Evolutionary conservation across 2,113 vertebrate genomes (phyloP).

Genomic region (Glaucomys volans): DNA sequence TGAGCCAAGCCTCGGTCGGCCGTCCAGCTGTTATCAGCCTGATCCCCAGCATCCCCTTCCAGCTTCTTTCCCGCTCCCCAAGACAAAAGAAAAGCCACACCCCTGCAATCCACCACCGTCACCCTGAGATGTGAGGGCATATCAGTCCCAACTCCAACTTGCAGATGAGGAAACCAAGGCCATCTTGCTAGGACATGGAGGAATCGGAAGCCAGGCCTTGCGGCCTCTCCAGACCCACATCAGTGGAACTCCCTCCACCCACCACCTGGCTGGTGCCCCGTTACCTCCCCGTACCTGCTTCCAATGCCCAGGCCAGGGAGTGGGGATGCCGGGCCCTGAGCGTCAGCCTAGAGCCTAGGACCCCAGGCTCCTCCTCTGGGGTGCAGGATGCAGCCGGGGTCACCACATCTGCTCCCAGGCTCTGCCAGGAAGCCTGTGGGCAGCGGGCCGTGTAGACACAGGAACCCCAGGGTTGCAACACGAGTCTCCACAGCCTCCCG

Average conservation of each 20-base stretch:
- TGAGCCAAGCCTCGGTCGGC: background rate
- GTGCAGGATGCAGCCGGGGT: background rate
- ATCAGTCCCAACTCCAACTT: background rate
- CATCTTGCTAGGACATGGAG: background rate
- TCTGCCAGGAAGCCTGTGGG: background rate
- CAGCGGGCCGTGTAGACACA: background rate
- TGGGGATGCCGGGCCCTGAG: background rate
- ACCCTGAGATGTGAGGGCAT: background rate
- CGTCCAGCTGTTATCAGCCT: background rate
- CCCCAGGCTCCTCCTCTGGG: background rate
- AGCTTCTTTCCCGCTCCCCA: background rate
- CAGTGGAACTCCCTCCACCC: fast-evolving
- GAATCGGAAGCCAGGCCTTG: background rate
- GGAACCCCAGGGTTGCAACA: background rate
- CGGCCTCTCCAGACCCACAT: background rate
- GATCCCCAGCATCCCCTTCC: background rate
- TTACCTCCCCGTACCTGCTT: fast-evolving
- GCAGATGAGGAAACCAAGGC: background rate
- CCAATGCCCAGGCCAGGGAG: fast-evolving
- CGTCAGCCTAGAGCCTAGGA: background rate
- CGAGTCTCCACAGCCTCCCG: background rate
- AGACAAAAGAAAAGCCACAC: background rate
- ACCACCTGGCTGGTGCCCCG: fast-evolving
- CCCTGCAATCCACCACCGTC: no score
- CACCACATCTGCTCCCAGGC: background rate